phyloP scores from a whole-genome alignment of 2,113 vertebrate species.

The Sebastes schlegelii region DNA sequence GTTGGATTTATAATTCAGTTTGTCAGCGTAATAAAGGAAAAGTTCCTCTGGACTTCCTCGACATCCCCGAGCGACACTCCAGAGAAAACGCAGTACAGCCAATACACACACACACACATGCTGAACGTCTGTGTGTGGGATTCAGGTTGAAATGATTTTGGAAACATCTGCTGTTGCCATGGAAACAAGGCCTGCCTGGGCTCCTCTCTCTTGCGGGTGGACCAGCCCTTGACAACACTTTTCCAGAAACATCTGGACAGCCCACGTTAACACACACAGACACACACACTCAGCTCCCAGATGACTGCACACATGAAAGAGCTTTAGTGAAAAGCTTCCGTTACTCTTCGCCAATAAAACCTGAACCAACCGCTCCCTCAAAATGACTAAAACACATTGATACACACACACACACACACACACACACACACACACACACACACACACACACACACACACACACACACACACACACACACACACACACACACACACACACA shows the following conservation, averaged over 20 bases:
- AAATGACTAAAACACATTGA: background rate
- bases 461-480: background rate
- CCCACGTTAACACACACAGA: slow-evolving; percentile 20
- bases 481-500: slow-evolving; percentile 7
- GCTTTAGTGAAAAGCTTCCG: slow-evolving; percentile 38
- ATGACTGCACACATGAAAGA: background rate
- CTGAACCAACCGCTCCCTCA: background rate
- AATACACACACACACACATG: background rate
- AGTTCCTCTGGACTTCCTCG: slow-evolving; percentile 22
- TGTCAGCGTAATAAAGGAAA: slow-evolving; percentile 20
- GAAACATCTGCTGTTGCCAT: slow-evolving; percentile 66
- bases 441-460: background rate
- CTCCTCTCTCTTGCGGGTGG: slow-evolving; percentile 9
- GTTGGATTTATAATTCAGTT: slow-evolving; percentile 9
- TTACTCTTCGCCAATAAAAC: background rate
- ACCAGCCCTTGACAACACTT: slow-evolving; percentile 40
- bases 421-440: slow-evolving; percentile 1
- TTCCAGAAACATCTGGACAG: slow-evolving; percentile 75
- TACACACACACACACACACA: background rate
- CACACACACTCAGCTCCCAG: slow-evolving; percentile 9
- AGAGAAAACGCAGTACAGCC: slow-evolving; percentile 17
- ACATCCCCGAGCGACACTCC: background rate
- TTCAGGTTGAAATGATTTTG: slow-evolving; percentile 31
- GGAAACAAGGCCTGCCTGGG: slow-evolving; percentile 53
- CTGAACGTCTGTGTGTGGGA: background rate